A percentile compares a stretch with the other conserved stretches of the same genome.
These are phyloP conservation scores for Nemotelus nigrinus DNA, from an alignment of 2,888 invertebrate species.

Conservation along the genomic window DNA sequence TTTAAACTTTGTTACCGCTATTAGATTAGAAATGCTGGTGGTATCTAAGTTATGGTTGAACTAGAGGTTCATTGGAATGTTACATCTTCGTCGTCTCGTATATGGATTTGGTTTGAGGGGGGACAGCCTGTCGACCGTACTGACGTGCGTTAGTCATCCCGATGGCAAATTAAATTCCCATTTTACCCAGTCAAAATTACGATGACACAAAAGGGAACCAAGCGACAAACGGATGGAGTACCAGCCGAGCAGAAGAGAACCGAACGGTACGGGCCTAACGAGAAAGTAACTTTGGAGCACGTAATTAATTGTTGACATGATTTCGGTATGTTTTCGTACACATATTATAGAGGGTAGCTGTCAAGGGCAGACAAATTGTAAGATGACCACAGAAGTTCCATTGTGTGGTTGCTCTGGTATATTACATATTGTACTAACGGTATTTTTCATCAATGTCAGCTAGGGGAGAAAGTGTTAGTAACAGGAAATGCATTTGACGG, in stretches of 20 bases:
- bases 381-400: constrained; percentile 39
- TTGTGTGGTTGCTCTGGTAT: constrained; percentile 24
- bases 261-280: constrained; percentile 1
- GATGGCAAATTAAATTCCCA: constrained; percentile 44
- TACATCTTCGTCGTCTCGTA: constrained; percentile 7
- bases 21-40: constrained; percentile 13
- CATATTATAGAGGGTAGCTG: constrained; percentile 20
- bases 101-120: not conserved
- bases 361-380: constrained; percentile 39
- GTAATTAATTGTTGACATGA: constrained; percentile 45
- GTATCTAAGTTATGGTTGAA: not conserved
- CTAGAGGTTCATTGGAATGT: not conserved
- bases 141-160: constrained; percentile 4
- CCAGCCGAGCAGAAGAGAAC: not conserved
- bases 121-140: not conserved
- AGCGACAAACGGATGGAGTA: constrained; percentile 1
- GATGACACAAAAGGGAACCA: constrained; percentile 24
- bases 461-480: too few relatives aligned
- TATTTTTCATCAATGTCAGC: too few relatives aligned
- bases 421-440: too few relatives aligned
- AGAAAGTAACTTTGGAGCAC: constrained; percentile 19
- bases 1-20: not conserved
- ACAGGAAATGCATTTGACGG: too few relatives aligned
- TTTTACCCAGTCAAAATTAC: constrained; percentile 41
- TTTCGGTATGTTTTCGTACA: constrained; percentile 38